Percentiles rank a stretch among this genome's conserved stretches.
Evolutionary conservation across 1,140 invertebrate species (phyloP).

Genomic region (Lordiphosa stackelbergi): DNA sequence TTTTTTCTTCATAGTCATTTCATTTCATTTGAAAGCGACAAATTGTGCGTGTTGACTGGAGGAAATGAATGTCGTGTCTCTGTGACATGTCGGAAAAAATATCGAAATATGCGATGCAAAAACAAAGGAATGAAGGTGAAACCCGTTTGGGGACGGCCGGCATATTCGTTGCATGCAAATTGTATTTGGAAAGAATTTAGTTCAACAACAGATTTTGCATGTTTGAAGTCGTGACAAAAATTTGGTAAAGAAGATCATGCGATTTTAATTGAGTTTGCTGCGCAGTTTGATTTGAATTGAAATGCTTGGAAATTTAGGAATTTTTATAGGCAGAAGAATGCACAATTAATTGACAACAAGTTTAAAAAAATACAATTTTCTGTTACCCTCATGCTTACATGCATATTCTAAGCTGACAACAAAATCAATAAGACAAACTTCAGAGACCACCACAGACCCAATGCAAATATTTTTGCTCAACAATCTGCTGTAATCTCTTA

Average conservation of each 20-base stretch:
- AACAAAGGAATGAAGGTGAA: slow-evolving; percentile 13
- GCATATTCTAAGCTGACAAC: no score
- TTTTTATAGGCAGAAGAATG: no score
- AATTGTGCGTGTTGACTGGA: slow-evolving; percentile 72
- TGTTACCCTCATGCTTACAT: no score
- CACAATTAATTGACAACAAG: no score
- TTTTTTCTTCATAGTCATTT: slow-evolving; percentile 30
- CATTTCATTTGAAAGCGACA: slow-evolving; percentile 69
- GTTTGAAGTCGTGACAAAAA: no score
- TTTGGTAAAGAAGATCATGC: no score
- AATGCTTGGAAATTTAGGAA: no score
- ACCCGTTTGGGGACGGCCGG: slow-evolving; percentile 9
- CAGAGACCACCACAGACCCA: background rate
- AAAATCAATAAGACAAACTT: slow-evolving; percentile 7
- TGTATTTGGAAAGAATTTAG: slow-evolving; percentile 12
- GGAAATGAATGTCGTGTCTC: slow-evolving; percentile 68
- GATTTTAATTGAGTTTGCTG: no score
- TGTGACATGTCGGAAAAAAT: slow-evolving; percentile 71
- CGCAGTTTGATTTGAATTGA: no score
- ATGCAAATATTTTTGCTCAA: slow-evolving; percentile 31
- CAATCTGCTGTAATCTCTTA: slow-evolving; percentile 19
- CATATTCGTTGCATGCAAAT: slow-evolving; percentile 32
- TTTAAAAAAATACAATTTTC: no score
- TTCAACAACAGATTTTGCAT: no score
- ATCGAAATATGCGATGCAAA: slow-evolving; percentile 50